Base-by-base conservation (phyloP, 30 jellyfish, hydroid and myxozoan species). In the Morbakka virulenta region DNA sequence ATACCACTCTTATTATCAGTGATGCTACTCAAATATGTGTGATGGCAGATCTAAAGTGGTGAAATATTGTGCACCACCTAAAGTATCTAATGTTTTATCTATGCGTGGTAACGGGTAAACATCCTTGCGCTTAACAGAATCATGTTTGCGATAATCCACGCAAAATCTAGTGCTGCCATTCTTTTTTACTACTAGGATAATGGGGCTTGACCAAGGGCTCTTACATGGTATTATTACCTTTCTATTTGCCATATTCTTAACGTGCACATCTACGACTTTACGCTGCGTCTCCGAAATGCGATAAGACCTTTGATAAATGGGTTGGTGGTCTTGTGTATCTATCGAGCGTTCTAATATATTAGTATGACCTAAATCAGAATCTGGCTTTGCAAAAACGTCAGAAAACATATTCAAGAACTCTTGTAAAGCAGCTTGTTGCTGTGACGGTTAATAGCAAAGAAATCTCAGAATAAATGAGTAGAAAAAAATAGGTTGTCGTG, bases 201-300 rank as follows among this genome's bases (percentile, higher is more conserved):
- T 34, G 28, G 93, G 93, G 48, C 83, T 50, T 33, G 90, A 28
- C 90, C 83, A 79, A 26, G 90, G 83, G 67, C 90, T 79, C 27
- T 47, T 35, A 32, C 76, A 64, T 13, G 82, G 74, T 47, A 31
- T 4, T 32, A 79, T 49, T n/a, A 30, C 21, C 35, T 81, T 73
- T 32, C 41, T 34, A n/a, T 32, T n/a, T 29, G 66, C 64, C 80
- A 62, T 76, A 36, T 76, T 72, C 1, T 21, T 64, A 4, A 76
- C 30, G 28, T 76, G 79, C 6, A 70, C 12, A n/a, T 76, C 71
- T 22, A 76, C 32, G 14, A 35, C 87, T 57, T 61, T 30, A 0
- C 80, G 52, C 20, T 61, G 80, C 3, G 52, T 41, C 1, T 62
- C 52, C 0, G 80, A 74, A 3, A 76, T 61, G 3, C 70, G 87